Evolutionary conservation across 2,797 vertebrate genomes (phyloP).

Genomic region (Garrulus glandarius): DNA sequence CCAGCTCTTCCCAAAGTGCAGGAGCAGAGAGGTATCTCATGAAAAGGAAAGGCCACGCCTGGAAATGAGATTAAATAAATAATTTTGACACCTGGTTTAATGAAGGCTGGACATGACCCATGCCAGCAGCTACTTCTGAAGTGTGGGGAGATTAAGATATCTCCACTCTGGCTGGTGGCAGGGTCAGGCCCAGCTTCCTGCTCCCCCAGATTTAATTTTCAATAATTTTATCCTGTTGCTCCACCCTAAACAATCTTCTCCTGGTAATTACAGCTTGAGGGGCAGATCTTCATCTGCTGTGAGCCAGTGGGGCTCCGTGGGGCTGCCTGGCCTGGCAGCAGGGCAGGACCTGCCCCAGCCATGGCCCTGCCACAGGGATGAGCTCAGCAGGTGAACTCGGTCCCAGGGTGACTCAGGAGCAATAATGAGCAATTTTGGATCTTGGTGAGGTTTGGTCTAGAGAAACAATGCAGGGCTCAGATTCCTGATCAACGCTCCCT

Average conservation of each 20-base stretch:
- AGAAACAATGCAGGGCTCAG: not conserved
- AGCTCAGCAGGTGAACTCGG: not conserved
- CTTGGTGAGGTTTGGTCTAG: not conserved
- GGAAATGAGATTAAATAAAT: not conserved
- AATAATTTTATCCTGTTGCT: not conserved
- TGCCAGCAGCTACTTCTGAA: not conserved
- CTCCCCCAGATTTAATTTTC: conserved; percentile 9
- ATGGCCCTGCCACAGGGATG: accelerated
- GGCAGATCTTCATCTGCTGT: not conserved
- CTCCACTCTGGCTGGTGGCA: not conserved
- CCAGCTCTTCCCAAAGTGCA: not conserved
- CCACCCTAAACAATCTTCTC: not conserved
- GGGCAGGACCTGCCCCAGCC: not conserved
- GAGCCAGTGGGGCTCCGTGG: not conserved
- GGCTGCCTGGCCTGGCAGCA: not conserved
- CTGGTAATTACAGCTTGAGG: conserved; percentile 9
- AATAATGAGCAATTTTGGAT: not conserved
- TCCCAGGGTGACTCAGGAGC: not conserved
- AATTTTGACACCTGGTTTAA: not conserved
- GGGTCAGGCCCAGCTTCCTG: not conserved
- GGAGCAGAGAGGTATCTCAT: not conserved
- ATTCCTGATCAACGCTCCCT: not conserved
- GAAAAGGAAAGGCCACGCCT: not conserved
- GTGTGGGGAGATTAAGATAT: not conserved
- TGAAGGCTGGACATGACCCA: not conserved